phyloP scores from a whole-genome alignment of 2,888 invertebrate genomes.

The Drosophila stalkeri region DNA sequence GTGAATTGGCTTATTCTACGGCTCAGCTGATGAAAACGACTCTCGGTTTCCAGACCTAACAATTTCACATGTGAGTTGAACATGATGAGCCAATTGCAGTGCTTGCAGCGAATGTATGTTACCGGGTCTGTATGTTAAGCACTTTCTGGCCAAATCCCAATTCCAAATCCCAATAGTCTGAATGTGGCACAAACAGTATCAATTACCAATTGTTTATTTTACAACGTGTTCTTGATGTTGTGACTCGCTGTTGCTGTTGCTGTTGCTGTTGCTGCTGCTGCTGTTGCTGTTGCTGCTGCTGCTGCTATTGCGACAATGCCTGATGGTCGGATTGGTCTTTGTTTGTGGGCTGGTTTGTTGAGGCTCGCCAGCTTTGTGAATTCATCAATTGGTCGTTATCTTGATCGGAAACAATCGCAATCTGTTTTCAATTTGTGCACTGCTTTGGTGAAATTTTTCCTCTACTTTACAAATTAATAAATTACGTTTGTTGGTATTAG shows the following conservation, averaged over 20 bases:
- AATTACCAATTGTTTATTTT: slow-evolving; percentile 79
- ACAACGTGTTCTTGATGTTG: slow-evolving; percentile 50
- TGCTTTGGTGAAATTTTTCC: slow-evolving; percentile 43
- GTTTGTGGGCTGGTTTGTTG: slow-evolving; percentile 15
- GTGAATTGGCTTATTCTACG: slow-evolving; percentile 10
- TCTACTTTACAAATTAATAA: slow-evolving; percentile 44
- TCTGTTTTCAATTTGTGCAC: slow-evolving; percentile 38
- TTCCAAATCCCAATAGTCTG: slow-evolving; percentile 46
- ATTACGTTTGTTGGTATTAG: slow-evolving; percentile 17
- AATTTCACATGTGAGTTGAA: slow-evolving; percentile 48
- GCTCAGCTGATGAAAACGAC: slow-evolving; percentile 33
- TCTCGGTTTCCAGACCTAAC: slow-evolving; percentile 63
- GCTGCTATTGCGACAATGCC: slow-evolving; percentile 9
- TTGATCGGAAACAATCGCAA: slow-evolving; percentile 62
- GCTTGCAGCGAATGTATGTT: slow-evolving; percentile 60
- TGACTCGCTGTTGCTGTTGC: slow-evolving; percentile 23
- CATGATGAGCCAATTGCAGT: slow-evolving; percentile 1
- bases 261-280: slow-evolving; percentile 8
- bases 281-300: slow-evolving; percentile 23
- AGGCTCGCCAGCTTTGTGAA: slow-evolving; percentile 50
- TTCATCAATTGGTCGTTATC: slow-evolving; percentile 80
- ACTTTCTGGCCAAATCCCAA: slow-evolving; percentile 36
- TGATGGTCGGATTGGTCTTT: slow-evolving; percentile 24
- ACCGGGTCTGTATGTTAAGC: slow-evolving; percentile 62
- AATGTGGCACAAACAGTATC: slow-evolving; percentile 66